phyloP scores from a whole-genome alignment of 2,888 invertebrate genomes.

The Temnothorax ravouxi region DNA sequence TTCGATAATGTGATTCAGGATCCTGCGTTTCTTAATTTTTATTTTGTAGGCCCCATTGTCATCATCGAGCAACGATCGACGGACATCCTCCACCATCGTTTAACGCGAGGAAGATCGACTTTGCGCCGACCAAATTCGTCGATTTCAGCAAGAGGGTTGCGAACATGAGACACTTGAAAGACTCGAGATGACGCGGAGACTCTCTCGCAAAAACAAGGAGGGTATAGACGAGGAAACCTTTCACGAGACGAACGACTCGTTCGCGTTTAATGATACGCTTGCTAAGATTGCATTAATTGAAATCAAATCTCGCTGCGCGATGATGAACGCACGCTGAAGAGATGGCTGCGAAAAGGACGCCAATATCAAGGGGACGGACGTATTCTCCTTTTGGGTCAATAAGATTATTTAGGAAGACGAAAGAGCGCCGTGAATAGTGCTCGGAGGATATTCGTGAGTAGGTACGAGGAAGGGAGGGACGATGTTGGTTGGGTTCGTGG shows the following conservation, averaged over 20 bases:
- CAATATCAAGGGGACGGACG: conserved; percentile 48
- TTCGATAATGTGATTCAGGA: background rate
- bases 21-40: background rate
- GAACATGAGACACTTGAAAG: background rate
- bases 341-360: conserved; percentile 35
- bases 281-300: conserved; percentile 25
- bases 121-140: background rate
- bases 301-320: conserved; percentile 46
- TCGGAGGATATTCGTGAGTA: conserved; percentile 24
- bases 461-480: conserved; percentile 48
- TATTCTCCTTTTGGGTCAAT: conserved; percentile 42
- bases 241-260: conserved; percentile 1
- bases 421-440: conserved; percentile 36
- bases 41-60: conserved; percentile 83
- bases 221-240: background rate
- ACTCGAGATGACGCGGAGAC: conserved; percentile 10
- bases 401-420: conserved; percentile 16
- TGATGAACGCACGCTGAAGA: conserved; percentile 20
- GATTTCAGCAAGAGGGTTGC: background rate
- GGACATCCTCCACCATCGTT: conserved; percentile 62
- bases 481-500: conserved; percentile 74
- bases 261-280: conserved; percentile 43
- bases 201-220: conserved; percentile 1
- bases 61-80: conserved; percentile 29
- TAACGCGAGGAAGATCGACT: conserved; percentile 40